phyloP scores from a whole-genome alignment of 2,113 vertebrate species.

The Ascaphus truei region DNA sequence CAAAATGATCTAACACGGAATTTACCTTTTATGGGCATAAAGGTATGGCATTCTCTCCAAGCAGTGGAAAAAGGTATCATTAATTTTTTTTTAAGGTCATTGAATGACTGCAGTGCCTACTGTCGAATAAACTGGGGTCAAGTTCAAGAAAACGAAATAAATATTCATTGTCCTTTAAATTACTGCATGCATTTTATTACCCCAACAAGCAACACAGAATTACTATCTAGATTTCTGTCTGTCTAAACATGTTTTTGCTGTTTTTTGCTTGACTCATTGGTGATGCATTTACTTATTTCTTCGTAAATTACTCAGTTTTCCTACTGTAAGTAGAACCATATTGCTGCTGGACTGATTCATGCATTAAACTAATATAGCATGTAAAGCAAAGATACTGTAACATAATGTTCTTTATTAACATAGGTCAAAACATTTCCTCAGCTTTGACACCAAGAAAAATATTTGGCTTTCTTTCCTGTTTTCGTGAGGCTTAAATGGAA shows the following conservation, averaged over 20 bases:
- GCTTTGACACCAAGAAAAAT: constrained; percentile 14
- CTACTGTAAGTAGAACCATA: constrained; percentile 21
- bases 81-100: too few species aligned
- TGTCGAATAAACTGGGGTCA: too few species aligned
- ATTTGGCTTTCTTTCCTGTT: constrained; percentile 7
- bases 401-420: constrained; percentile 23
- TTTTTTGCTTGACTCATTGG: neutral
- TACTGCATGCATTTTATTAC: neutral
- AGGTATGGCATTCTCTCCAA: too few species aligned
- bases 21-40: too few species aligned
- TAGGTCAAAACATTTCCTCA: constrained; percentile 7
- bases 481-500: constrained; percentile 15
- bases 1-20: too few species aligned
- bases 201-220: neutral
- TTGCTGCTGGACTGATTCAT: constrained; percentile 22
- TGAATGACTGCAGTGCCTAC: too few species aligned
- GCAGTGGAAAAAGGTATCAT: too few species aligned
- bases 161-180: neutral
- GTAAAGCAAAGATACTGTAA: constrained; percentile 12
- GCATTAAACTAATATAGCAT: constrained; percentile 1
- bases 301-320: constrained; percentile 12
- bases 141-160: too few species aligned
- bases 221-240: neutral
- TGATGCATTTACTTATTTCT: constrained; percentile 11
- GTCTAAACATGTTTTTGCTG: constrained; percentile 23